Evolutionary conservation across 2,113 vertebrate species (phyloP), one percentile per base, ranked within the genome.

Genomic region (Psettodes erumei): DNA sequence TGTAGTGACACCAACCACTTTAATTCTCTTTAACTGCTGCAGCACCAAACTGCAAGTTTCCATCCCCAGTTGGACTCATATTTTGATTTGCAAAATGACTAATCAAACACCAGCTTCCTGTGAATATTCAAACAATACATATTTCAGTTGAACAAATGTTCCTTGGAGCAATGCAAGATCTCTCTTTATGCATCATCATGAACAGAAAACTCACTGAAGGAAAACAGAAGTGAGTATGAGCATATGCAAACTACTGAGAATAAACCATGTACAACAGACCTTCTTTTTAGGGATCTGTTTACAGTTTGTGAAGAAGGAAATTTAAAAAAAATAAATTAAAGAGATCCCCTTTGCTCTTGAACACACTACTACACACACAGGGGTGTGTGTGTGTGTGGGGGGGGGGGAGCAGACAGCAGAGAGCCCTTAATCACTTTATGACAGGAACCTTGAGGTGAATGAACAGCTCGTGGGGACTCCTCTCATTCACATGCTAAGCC

Each of bases 401-500:
- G 68, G 56, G 81, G 71, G 18, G 12, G 78, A 74, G 81, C 54
- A 87, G 81, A 81, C 72, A 63, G 79, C 82, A 82, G 79, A 90
- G 70, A 91, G 60, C 58, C 81, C 82, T 89, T 88, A 92, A 94
- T 94, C 85, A 92, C 87, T 92, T 94, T 94, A 94, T 88, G 91
- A 89, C 91, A 94, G 92, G 93, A 94, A 94, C 89, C 88, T 75
- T 63, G 86, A 89, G 83, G 73, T 92, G 88, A 90, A 88, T 88
- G 84, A 75, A 42, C 42, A 75, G 85, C 80, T 76, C 68, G 66
- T 81, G 79, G 83, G 83, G 84, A 81, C 82, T 82, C 81, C 75
- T 90, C 85, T 82, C 86, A 92, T 89, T 91, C 84, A 88, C 78
- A 92, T 88, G 90, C 89, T 74, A 91, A 90, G 79, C 54, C 82